Evolutionary conservation across 2,113 vertebrate species (phyloP).

Genomic region (Gambusia affinis): DNA sequence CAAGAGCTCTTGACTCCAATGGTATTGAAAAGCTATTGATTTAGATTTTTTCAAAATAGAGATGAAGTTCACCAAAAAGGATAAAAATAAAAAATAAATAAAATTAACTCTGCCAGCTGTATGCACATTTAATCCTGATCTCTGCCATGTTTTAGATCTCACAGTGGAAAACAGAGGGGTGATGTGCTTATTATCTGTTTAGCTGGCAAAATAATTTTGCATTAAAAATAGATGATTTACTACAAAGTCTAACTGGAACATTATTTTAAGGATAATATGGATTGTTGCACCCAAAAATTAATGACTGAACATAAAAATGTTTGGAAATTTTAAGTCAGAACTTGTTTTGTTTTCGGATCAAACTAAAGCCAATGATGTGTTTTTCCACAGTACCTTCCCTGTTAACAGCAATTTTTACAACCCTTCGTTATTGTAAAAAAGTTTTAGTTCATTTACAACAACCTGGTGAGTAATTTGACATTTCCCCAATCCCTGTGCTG

Average conservation of each 20-base stretch:
- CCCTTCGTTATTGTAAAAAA: constrained; percentile 27
- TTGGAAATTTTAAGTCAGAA: constrained; percentile 49
- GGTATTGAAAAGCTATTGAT: no score
- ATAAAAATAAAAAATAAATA: constrained; percentile 9
- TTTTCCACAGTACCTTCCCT: constrained; percentile 58
- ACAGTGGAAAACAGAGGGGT: constrained; percentile 12
- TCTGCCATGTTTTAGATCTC: constrained; percentile 17
- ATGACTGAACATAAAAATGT: constrained; percentile 42
- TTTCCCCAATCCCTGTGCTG: constrained; percentile 40
- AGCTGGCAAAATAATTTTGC: constrained; percentile 14
- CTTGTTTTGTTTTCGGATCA: constrained; percentile 45
- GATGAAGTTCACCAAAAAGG: neutral
- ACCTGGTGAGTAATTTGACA: constrained; percentile 59
- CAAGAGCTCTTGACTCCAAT: no score
- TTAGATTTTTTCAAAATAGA: no score
- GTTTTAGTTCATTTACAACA: constrained; percentile 49
- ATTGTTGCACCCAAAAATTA: constrained; percentile 37
- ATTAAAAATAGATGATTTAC: constrained; percentile 23
- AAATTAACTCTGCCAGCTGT: neutral
- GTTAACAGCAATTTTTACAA: constrained; percentile 50
- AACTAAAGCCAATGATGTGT: constrained; percentile 36
- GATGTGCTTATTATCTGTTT: constrained; percentile 38
- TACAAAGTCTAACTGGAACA: constrained; percentile 32
- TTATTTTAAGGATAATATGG: constrained; percentile 21
- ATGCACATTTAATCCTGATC: constrained; percentile 22